Percentiles rank a stretch among this genome's conserved stretches.
phyloP scores from a whole-genome alignment of 2,113 vertebrate species.

The Eudyptes chrysolophus region DNA sequence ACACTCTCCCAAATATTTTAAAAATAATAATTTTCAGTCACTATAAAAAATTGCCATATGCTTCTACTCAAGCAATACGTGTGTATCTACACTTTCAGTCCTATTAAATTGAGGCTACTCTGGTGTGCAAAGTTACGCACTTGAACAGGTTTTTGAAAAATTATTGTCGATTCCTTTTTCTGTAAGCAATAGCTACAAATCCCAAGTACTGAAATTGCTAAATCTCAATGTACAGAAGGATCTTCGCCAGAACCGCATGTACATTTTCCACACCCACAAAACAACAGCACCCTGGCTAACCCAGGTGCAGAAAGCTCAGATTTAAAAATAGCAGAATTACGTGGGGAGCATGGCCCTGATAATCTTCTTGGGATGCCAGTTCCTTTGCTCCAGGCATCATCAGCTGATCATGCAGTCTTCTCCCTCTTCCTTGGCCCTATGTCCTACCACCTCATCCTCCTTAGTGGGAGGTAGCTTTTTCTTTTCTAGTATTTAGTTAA shows the following conservation, averaged over 20 bases:
- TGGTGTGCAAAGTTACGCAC: neutral
- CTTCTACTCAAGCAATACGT: neutral
- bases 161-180: fast-evolving
- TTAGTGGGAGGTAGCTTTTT: neutral
- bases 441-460: neutral
- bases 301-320: neutral
- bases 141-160: neutral
- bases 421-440: neutral
- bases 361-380: neutral
- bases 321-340: neutral
- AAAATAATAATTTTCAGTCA: neutral
- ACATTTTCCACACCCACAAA: neutral
- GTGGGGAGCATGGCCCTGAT: fast-evolving
- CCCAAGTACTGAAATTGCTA: neutral
- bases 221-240: neutral
- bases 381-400: neutral
- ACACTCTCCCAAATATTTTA: neutral
- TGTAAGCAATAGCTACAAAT: neutral
- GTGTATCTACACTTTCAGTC: neutral
- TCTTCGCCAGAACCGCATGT: neutral
- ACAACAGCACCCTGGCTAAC: neutral
- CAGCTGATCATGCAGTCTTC: neutral
- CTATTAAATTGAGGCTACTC: neutral
- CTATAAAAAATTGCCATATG: neutral
- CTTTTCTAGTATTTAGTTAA: neutral